A percentile compares a stretch with the other conserved stretches of the same genome.
Evolutionary conservation across 2,888 invertebrate genomes (phyloP).

Genomic region (Caenorhabditis virilis): DNA sequence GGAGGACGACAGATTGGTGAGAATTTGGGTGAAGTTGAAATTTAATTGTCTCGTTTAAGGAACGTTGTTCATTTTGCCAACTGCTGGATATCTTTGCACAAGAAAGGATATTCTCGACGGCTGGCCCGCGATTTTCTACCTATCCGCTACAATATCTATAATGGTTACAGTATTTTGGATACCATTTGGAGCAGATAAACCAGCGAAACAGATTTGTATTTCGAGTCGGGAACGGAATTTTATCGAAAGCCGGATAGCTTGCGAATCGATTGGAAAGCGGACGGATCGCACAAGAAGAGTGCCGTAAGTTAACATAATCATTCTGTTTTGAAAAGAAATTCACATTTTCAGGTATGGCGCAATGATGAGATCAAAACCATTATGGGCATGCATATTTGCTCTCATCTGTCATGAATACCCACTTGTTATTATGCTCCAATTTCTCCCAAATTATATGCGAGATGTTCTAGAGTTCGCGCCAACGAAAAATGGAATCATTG

Average conservation of each 20-base stretch:
- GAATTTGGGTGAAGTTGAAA: neutral
- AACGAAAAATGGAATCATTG: constrained; percentile 60
- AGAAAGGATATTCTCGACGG: constrained; percentile 62
- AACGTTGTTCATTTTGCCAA: constrained; percentile 65
- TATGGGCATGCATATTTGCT: constrained; percentile 63
- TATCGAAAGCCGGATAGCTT: constrained; percentile 66
- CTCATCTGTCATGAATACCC: constrained; percentile 61
- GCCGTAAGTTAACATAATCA: constrained; percentile 42
- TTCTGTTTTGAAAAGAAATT: neutral
- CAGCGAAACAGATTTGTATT: constrained; percentile 65
- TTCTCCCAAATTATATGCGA: constrained; percentile 66
- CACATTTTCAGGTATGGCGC: constrained; percentile 40
- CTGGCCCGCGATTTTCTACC: constrained; percentile 66
- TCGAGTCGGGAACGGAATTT: constrained; percentile 59
- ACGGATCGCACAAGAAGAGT: constrained; percentile 56
- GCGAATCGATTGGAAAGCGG: constrained; percentile 65
- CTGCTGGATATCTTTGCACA: constrained; percentile 65
- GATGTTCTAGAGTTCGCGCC: constrained; percentile 66
- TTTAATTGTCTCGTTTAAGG: constrained; percentile 25
- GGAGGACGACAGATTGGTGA: constrained; percentile 63
- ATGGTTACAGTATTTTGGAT: constrained; percentile 63
- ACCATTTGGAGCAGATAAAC: constrained; percentile 67
- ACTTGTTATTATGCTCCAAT: constrained; percentile 64
- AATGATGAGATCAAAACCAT: constrained; percentile 57
- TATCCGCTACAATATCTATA: constrained; percentile 57